phyloP scores from a whole-genome alignment of 2,113 vertebrate genomes.

The Siniperca chuatsi region DNA sequence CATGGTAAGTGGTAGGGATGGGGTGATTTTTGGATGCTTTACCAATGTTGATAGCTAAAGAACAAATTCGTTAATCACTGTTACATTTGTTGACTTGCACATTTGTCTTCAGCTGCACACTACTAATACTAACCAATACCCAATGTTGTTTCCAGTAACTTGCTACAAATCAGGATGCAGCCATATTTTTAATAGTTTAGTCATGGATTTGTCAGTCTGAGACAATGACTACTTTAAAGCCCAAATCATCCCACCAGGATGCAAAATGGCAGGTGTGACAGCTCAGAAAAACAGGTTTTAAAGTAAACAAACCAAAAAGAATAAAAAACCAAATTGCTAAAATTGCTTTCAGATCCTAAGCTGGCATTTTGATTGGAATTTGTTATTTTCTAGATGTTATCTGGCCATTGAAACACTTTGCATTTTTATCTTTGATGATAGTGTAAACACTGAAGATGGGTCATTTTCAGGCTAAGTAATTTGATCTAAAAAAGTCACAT shows the following conservation, averaged over 20 bases:
- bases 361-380: neutral
- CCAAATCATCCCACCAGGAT: neutral
- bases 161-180: constrained; percentile 22
- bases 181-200: constrained; percentile 17
- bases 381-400: neutral
- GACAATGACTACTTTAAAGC: neutral
- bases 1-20: neutral
- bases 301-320: constrained; percentile 13
- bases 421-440: neutral
- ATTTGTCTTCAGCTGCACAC: constrained; percentile 35
- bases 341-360: neutral
- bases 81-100: constrained; percentile 58
- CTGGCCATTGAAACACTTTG: neutral
- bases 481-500: neutral
- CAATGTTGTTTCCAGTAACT: neutral
- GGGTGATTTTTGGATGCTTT: constrained; percentile 29
- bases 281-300: neutral
- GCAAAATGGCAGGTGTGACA: neutral
- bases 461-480: neutral
- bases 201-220: neutral
- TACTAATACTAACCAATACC: neutral
- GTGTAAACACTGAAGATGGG: neutral
- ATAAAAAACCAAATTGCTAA: neutral
- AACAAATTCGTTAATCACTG: constrained; percentile 63
- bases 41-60: constrained; percentile 39